Evolutionary conservation across 2,888 invertebrate species (phyloP).

Genomic region (Sepiola atlantica): DNA sequence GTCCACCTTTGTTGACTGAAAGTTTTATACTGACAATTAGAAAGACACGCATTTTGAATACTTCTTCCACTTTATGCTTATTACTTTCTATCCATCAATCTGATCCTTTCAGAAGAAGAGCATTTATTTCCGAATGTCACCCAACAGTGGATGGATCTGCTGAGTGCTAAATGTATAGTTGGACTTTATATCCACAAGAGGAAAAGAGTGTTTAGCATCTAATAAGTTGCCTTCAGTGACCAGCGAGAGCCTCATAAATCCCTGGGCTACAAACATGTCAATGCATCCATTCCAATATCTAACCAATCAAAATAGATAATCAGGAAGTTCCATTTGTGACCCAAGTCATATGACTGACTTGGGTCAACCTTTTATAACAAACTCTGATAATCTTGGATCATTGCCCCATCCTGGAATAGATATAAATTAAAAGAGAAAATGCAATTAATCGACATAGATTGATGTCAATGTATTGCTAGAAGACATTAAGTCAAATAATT

Average conservation of each 20-base stretch:
- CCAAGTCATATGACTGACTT: neutral
- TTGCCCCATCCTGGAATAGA: constrained; percentile 14
- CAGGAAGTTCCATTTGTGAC: neutral
- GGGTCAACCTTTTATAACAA: neutral
- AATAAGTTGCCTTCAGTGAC: neutral
- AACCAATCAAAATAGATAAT: neutral
- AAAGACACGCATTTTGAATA: neutral
- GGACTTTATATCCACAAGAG: neutral
- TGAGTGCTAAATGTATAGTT: neutral
- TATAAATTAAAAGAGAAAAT: neutral
- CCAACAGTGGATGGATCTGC: neutral
- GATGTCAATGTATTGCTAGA: neutral
- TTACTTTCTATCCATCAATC: neutral
- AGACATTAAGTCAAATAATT: neutral
- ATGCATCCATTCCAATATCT: neutral
- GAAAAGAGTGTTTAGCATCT: neutral
- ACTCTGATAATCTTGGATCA: constrained; percentile 7
- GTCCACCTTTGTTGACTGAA: neutral
- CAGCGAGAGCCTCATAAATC: neutral
- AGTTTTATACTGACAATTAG: neutral
- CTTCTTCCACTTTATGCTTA: neutral
- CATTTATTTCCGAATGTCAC: neutral
- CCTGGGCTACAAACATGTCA: neutral
- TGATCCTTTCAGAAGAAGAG: neutral
- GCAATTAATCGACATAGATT: neutral